Evolutionary conservation across 2,888 invertebrate genomes (phyloP).

Genomic region (Cephus pulcher): DNA sequence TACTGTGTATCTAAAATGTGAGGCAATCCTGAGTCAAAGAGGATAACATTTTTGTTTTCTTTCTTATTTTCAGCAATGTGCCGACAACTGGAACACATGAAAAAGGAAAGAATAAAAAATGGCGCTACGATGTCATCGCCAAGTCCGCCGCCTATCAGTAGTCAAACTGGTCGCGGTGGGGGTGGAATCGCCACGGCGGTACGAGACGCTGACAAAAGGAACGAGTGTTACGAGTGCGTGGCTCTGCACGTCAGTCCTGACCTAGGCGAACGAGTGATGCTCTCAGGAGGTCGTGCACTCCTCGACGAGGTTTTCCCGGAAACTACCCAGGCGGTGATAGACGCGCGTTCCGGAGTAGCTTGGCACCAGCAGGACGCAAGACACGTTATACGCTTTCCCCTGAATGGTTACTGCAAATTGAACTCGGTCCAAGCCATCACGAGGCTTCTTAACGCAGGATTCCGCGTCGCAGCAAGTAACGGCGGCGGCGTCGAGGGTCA

Average conservation of each 20-base stretch:
- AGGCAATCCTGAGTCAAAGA: not conserved
- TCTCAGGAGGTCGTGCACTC: slow-evolving; percentile 82
- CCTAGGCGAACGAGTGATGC: slow-evolving; percentile 83
- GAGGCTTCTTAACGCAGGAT: slow-evolving; percentile 82
- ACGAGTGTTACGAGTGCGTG: slow-evolving; percentile 78
- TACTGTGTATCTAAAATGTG: not conserved
- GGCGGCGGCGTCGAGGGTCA: slow-evolving; percentile 91
- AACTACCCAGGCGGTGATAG: slow-evolving; percentile 83
- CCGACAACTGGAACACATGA: slow-evolving; percentile 78
- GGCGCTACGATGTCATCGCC: slow-evolving; percentile 55
- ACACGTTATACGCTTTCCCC: slow-evolving; percentile 85
- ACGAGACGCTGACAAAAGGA: slow-evolving; percentile 46
- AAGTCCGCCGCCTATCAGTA: slow-evolving; percentile 22
- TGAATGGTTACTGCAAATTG: slow-evolving; percentile 90
- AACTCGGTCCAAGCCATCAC: slow-evolving; percentile 91
- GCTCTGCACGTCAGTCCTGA: slow-evolving; percentile 85
- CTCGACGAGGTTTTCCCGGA: slow-evolving; percentile 83
- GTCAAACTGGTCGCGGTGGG: slow-evolving; percentile 36
- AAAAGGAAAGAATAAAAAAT: slow-evolving; percentile 76
- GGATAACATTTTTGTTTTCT: slow-evolving; percentile 9
- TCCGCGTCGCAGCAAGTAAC: slow-evolving; percentile 83
- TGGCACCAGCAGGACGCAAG: slow-evolving; percentile 87
- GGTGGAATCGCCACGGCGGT: slow-evolving; percentile 35
- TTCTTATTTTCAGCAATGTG: slow-evolving; percentile 74
- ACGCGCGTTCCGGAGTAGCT: slow-evolving; percentile 81